Evolutionary conservation across 2,113 vertebrate species (phyloP).

Genomic region (Eolophus roseicapilla): DNA sequence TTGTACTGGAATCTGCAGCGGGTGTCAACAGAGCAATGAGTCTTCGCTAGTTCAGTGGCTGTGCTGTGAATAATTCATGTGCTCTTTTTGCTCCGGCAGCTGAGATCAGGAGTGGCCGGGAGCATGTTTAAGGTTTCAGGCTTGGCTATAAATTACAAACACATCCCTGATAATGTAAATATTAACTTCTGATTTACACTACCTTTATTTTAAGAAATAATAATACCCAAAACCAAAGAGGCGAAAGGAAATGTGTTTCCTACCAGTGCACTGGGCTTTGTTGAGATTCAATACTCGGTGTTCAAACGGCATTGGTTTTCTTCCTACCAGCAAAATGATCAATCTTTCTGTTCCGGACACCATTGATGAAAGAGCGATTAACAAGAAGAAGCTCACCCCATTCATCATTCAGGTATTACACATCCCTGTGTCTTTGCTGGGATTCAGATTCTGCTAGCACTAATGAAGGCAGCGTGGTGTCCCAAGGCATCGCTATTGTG

Average conservation of each 20-base stretch:
- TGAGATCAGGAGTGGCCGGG: background rate
- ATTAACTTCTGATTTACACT: slow-evolving; percentile 18
- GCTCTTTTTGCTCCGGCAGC: slow-evolving; percentile 5
- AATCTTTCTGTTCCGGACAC: slow-evolving; percentile 96
- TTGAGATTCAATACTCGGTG: background rate
- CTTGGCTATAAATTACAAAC: slow-evolving; percentile 46
- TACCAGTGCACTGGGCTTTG: background rate
- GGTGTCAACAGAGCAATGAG: background rate
- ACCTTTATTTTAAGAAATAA: background rate
- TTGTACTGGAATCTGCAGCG: background rate
- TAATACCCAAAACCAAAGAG: background rate
- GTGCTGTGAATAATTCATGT: slow-evolving; percentile 35
- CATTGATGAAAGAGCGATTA: slow-evolving; percentile 96
- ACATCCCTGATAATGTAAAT: background rate
- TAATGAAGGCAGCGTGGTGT: background rate
- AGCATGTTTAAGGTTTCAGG: slow-evolving; percentile 50
- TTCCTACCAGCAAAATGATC: slow-evolving; percentile 91
- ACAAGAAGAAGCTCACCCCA: slow-evolving; percentile 93
- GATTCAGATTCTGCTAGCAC: background rate
- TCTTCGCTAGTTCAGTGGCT: background rate
- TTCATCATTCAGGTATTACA: slow-evolving; percentile 90
- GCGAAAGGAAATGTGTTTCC: background rate
- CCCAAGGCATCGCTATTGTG: background rate
- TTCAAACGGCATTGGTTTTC: background rate
- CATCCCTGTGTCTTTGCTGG: background rate